Percentiles rank a stretch among this genome's conserved stretches.
Evolutionary conservation across 2,113 vertebrate genomes (phyloP).

Genomic region (Leucopsar rothschildi): DNA sequence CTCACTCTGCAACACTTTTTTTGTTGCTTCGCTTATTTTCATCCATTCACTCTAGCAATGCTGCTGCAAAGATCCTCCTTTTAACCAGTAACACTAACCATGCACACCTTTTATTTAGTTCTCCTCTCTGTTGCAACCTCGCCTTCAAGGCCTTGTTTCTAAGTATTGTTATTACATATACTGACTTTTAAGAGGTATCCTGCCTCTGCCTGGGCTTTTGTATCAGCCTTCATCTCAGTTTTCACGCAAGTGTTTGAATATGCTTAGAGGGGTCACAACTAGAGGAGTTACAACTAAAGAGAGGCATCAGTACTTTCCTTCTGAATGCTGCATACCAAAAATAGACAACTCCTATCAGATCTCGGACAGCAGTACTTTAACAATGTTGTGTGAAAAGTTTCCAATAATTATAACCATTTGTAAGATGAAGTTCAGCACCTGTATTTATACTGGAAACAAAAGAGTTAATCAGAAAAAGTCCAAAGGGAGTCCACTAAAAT

Average conservation of each 20-base stretch:
- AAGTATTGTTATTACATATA: background rate
- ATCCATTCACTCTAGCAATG: background rate
- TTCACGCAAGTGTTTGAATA: background rate
- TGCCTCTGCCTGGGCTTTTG: background rate
- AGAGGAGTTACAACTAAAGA: background rate
- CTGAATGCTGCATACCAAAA: background rate
- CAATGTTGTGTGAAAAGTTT: background rate
- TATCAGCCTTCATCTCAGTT: background rate
- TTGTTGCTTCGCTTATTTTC: background rate
- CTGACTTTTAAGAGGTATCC: background rate
- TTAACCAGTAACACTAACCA: accelerated
- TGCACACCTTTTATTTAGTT: background rate
- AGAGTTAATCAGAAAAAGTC: background rate
- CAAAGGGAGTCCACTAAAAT: background rate
- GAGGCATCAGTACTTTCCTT: background rate
- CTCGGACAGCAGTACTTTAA: background rate
- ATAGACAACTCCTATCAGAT: background rate
- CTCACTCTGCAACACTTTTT: background rate
- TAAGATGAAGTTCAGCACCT: background rate
- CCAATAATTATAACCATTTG: background rate
- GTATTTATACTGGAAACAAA: background rate
- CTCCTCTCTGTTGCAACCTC: background rate
- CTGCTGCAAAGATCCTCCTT: background rate
- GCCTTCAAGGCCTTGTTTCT: background rate
- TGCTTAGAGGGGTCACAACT: background rate